phyloP scores from a whole-genome alignment of 2,113 vertebrate genomes.

The Vulpes lagopus region DNA sequence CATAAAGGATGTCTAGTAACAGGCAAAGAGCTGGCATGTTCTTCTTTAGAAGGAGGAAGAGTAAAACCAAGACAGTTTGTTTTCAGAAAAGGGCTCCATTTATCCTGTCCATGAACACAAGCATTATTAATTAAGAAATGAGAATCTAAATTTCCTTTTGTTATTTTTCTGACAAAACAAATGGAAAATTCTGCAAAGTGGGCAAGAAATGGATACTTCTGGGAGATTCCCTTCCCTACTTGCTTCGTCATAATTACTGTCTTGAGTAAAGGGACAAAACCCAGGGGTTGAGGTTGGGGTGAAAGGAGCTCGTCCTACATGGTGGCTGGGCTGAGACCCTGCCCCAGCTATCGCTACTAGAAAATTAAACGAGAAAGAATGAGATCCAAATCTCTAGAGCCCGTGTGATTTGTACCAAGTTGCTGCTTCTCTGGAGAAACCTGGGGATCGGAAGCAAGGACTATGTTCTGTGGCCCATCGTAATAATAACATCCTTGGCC shows the following conservation, averaged over 20 bases:
- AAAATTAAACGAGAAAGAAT: not conserved
- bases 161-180: constrained; percentile 82
- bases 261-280: constrained; percentile 61
- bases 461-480: not conserved
- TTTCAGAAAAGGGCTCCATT: constrained; percentile 81
- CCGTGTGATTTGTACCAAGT: not conserved
- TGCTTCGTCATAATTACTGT: constrained; percentile 49
- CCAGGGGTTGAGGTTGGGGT: constrained; percentile 13
- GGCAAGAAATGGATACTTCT: constrained; percentile 34
- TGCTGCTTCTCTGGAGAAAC: not conserved
- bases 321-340: not conserved
- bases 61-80: constrained; percentile 73
- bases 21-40: constrained; percentile 77
- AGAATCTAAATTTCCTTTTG: constrained; percentile 81
- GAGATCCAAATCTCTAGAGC: not conserved
- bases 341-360: not conserved
- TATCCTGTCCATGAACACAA: constrained; percentile 82
- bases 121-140: constrained; percentile 84
- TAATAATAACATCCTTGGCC: not conserved
- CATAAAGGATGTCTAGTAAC: constrained; percentile 68
- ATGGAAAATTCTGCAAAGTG: constrained; percentile 76
- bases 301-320: constrained; percentile 1
- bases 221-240: constrained; percentile 23
- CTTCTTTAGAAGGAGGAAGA: constrained; percentile 76
- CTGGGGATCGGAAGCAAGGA: not conserved